Evolutionary conservation across 2,888 invertebrate species (phyloP).

Genomic region (Boloria euphrosyne): DNA sequence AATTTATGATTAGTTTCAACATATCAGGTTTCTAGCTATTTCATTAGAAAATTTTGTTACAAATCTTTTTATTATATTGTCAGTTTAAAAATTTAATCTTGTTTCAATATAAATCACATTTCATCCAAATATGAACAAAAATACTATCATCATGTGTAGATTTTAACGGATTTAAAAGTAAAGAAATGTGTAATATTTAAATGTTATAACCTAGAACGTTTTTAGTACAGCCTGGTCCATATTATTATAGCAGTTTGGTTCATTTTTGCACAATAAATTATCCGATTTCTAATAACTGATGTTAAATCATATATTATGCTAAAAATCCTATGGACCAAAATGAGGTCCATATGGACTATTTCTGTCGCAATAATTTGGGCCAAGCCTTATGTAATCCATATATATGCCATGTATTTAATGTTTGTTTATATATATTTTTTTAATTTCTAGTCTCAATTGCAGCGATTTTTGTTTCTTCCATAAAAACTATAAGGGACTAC

Average conservation of each 20-base stretch:
- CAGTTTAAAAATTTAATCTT: too few relatives aligned
- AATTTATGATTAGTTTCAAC: slow-evolving; percentile 31
- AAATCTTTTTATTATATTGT: slow-evolving; percentile 3
- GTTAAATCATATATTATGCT: too few relatives aligned
- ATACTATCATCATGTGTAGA: too few relatives aligned
- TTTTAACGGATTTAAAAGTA: not conserved
- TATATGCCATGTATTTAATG: not conserved
- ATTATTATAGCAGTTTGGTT: not conserved
- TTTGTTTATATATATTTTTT: not conserved
- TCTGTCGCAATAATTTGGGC: not conserved
- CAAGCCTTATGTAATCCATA: not conserved
- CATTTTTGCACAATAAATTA: not conserved
- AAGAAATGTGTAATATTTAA: slow-evolving; percentile 4
- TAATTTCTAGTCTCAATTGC: slow-evolving; percentile 13
- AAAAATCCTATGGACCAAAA: too few relatives aligned
- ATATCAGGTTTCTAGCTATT: slow-evolving; percentile 34
- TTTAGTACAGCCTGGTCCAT: slow-evolving; percentile 3
- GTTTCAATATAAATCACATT: too few relatives aligned
- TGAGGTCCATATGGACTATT: too few relatives aligned
- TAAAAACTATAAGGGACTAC: not conserved
- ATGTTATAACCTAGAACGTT: not conserved
- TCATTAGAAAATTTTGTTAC: too few relatives aligned
- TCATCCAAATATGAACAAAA: too few relatives aligned
- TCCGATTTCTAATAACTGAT: too few relatives aligned
- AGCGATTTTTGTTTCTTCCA: slow-evolving; percentile 1